Percentiles rank a stretch among this genome's conserved stretches.
phyloP scores from a whole-genome alignment of 2,113 vertebrate genomes.

The Oryzias javanicus region DNA sequence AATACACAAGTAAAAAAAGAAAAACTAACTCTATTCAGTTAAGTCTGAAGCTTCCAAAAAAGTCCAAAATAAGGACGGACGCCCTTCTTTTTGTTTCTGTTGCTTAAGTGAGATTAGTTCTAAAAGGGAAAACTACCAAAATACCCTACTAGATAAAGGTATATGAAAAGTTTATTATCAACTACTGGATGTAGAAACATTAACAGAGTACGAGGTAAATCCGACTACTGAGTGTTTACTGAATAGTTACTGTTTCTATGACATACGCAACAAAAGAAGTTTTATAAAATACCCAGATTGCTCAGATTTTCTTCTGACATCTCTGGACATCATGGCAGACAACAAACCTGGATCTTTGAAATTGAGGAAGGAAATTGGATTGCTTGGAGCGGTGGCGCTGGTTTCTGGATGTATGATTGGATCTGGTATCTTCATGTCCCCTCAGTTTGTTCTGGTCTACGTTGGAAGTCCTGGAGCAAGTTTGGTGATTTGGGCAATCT shows the following conservation, averaged over 20 bases:
- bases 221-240: too few species aligned
- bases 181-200: neutral
- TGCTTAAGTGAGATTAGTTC: too few species aligned
- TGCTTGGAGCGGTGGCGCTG: slow-evolving; percentile 77
- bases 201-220: neutral
- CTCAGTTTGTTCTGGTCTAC: slow-evolving; percentile 77
- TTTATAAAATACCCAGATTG: neutral
- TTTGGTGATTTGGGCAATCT: slow-evolving; percentile 80
- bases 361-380: slow-evolving; percentile 61
- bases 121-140: too few species aligned
- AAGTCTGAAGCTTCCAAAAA: too few species aligned
- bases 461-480: slow-evolving; percentile 82
- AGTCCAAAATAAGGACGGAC: too few species aligned
- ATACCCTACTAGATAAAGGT: too few species aligned
- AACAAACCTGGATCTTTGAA: slow-evolving; percentile 21
- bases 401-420: slow-evolving; percentile 84
- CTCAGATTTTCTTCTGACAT: neutral
- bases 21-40: too few species aligned
- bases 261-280: neutral
- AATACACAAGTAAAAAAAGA: too few species aligned
- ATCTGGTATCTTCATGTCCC: slow-evolving; percentile 80
- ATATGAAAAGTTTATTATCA: neutral
- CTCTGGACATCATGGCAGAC: slow-evolving; percentile 37
- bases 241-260: neutral
- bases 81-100: too few species aligned